A percentile compares a stretch with the other conserved stretches of the same genome.
Evolutionary conservation across 2,113 vertebrate species (phyloP).

Genomic region (Tringa solitaria): DNA sequence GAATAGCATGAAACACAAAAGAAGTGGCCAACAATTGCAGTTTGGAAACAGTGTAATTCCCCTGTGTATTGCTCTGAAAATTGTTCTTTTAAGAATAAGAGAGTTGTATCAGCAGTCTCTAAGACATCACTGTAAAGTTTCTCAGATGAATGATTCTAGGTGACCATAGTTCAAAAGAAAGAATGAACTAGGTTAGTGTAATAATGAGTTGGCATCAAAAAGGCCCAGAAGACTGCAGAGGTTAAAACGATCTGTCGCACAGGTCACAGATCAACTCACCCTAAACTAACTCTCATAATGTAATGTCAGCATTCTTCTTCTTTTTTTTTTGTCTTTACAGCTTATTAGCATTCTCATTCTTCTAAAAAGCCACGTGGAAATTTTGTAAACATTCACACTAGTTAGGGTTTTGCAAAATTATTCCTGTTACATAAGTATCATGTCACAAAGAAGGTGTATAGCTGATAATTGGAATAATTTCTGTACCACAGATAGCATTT

Average conservation of each 20-base stretch:
- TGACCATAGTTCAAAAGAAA: background rate
- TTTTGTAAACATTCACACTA: background rate
- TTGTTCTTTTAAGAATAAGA: background rate
- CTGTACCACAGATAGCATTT: background rate
- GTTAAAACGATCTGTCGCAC: background rate
- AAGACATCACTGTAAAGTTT: background rate
- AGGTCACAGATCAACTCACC: background rate
- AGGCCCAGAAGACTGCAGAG: background rate
- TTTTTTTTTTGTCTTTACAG: background rate
- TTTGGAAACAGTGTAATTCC: background rate
- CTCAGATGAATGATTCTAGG: background rate
- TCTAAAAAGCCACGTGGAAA: background rate
- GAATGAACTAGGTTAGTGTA: background rate
- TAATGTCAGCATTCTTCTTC: background rate
- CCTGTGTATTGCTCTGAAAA: background rate
- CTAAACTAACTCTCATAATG: background rate
- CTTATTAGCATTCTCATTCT: background rate
- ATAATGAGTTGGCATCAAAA: background rate
- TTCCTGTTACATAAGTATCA: accelerated
- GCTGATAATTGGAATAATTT: background rate
- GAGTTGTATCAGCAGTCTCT: background rate
- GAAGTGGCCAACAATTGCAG: background rate
- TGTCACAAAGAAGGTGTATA: background rate
- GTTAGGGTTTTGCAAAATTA: background rate
- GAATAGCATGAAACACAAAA: slow-evolving; percentile 25